A percentile compares a stretch with the other conserved stretches of the same genome.
Conservation (phyloP, 2,113 vertebrate species). For the Oxyura jamaicensis region DNA sequence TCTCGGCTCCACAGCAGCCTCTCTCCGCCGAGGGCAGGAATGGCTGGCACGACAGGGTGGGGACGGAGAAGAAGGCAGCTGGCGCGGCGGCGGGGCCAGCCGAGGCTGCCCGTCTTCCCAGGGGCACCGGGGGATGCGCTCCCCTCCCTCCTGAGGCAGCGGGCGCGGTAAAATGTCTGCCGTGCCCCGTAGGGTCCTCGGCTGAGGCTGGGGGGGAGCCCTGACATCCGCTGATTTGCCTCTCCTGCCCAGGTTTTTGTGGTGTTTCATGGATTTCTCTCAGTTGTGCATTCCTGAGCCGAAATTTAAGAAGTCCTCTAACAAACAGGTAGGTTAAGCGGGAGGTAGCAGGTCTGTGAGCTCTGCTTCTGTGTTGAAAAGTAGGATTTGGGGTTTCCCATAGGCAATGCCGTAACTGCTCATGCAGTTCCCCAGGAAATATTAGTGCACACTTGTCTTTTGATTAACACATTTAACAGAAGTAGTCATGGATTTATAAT, state of each 20-base stretch:
- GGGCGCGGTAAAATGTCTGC: not conserved
- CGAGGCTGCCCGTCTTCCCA: no score
- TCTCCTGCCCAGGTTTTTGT: accelerated
- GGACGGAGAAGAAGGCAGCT: no score
- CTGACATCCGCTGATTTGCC: no score
- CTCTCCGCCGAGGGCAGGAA: no score
- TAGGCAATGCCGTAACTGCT: not conserved
- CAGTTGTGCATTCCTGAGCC: accelerated
- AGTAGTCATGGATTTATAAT: not conserved
- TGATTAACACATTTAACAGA: not conserved
- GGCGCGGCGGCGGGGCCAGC: no score
- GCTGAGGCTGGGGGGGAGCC: not conserved
- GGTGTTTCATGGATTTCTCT: accelerated
- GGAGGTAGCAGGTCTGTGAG: accelerated
- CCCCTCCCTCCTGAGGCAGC: no score
- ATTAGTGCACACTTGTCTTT: not conserved
- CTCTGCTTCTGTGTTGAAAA: not conserved
- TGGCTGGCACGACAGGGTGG: no score
- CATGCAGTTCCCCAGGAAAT: not conserved
- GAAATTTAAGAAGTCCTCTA: not conserved
- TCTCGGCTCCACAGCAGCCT: no score
- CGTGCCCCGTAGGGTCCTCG: not conserved
- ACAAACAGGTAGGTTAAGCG: not conserved
- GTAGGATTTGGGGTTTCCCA: not conserved
- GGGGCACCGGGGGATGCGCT: no score